A percentile compares a stretch with the other conserved stretches of the same genome.
Evolutionary conservation across 2,888 invertebrate species (phyloP).

Genomic region (Aleiodes alternator): DNA sequence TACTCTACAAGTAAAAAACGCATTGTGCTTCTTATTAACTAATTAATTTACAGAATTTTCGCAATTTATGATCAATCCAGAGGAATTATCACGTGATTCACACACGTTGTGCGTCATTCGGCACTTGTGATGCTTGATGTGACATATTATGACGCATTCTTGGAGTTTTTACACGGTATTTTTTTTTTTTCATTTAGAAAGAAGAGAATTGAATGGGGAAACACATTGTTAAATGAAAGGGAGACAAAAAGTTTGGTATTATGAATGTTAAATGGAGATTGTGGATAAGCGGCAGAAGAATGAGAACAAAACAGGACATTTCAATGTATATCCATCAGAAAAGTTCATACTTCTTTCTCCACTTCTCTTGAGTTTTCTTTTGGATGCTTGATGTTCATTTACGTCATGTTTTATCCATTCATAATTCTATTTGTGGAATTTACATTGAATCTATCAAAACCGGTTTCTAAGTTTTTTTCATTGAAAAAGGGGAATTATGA

Average conservation of each 20-base stretch:
- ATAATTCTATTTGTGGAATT: constrained; percentile 36
- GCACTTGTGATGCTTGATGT: background rate
- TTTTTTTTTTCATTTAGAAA: background rate
- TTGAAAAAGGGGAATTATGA: background rate
- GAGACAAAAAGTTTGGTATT: constrained; percentile 1
- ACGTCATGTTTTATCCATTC: constrained; percentile 37
- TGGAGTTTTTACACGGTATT: background rate
- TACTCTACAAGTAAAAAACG: background rate
- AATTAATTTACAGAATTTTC: background rate
- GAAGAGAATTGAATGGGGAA: too few species aligned
- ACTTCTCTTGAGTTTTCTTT: background rate
- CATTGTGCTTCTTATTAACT: background rate
- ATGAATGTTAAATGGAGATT: constrained; percentile 39
- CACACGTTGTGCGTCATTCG: constrained; percentile 14
- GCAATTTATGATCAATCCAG: background rate
- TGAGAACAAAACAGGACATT: constrained; percentile 9
- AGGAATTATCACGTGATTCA: constrained; percentile 6
- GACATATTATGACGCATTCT: constrained; percentile 23
- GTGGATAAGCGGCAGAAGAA: background rate
- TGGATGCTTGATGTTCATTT: constrained; percentile 18
- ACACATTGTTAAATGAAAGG: background rate
- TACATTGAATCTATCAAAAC: constrained; percentile 26
- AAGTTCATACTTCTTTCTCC: background rate
- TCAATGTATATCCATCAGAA: constrained; percentile 11
- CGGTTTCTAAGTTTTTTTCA: background rate